Percentiles rank a stretch among this genome's conserved stretches.
phyloP scores from a whole-genome alignment of 2,113 vertebrate species.

The Saguinus midas region DNA sequence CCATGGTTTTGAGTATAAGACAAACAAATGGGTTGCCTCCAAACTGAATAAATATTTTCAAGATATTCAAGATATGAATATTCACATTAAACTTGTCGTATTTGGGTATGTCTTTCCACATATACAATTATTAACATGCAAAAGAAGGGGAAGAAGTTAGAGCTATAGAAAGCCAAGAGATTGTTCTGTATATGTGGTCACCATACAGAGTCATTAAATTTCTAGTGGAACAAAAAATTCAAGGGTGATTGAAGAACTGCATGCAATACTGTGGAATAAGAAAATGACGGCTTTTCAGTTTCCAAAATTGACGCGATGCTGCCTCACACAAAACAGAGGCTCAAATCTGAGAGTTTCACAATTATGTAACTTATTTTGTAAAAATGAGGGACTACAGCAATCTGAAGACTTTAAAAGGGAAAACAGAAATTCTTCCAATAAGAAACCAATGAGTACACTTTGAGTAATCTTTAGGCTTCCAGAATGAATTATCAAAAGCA shows the following conservation, averaged over 20 bases:
- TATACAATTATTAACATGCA: not conserved
- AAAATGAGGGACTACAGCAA: not conserved
- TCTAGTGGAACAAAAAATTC: not conserved
- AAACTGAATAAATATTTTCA: not conserved
- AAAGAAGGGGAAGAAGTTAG: not conserved
- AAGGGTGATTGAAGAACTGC: not conserved
- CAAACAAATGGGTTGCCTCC: not conserved
- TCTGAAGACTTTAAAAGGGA: not conserved
- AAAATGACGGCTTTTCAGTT: not conserved
- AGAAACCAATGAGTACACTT: not conserved
- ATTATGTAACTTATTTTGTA: not conserved
- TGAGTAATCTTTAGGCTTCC: not conserved
- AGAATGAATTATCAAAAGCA: not conserved
- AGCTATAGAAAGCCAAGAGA: not conserved
- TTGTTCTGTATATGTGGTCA: not conserved
- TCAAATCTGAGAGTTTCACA: not conserved
- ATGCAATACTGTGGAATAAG: not conserved
- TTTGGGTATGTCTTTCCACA: not conserved
- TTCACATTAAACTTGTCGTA: not conserved
- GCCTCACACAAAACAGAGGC: not conserved
- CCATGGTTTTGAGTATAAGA: not conserved
- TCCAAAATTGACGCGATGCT: not conserved
- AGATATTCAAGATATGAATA: not conserved
- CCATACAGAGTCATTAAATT: not conserved
- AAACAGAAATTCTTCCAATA: not conserved